Percentiles rank a stretch among this genome's conserved stretches.
Evolutionary conservation across 2,888 invertebrate species (phyloP).

Genomic region (Lithosia quadra): DNA sequence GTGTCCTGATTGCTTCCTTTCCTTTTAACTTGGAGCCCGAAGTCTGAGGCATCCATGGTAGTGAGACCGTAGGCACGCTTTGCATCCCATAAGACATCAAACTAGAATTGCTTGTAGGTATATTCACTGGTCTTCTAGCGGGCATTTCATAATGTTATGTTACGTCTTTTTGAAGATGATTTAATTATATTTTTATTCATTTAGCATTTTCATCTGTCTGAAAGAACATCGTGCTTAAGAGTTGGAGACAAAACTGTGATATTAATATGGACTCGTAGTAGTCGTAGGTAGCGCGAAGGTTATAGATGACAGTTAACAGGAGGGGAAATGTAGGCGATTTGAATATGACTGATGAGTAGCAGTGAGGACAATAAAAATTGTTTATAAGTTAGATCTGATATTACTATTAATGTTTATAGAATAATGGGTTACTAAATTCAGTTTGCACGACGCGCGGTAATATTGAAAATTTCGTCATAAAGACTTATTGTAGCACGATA

Average conservation of each 20-base stretch:
- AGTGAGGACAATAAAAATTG: not conserved
- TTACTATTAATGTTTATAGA: not conserved
- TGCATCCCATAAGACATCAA: no score
- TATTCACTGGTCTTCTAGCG: no score
- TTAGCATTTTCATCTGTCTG: no score
- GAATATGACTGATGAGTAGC: constrained; percentile 33
- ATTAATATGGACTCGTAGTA: constrained; percentile 25
- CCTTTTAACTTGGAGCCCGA: no score
- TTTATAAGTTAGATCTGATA: not conserved
- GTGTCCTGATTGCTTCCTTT: no score
- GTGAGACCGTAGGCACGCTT: no score
- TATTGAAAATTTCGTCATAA: not conserved
- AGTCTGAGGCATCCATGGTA: no score
- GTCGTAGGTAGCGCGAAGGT: constrained; percentile 26
- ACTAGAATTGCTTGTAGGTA: no score
- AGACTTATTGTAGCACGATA: not conserved
- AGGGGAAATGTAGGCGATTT: constrained; percentile 21
- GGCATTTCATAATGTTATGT: no score
- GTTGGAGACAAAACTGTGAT: not conserved
- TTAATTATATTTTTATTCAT: no score
- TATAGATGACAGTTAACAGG: constrained; percentile 38
- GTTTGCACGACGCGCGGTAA: not conserved
- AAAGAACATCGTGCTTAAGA: no score
- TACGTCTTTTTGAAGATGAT: no score
- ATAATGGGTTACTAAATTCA: not conserved